These are phyloP conservation scores for Dascillus cervinus DNA, from an alignment of 2,888 invertebrate species.

Conservation along the genomic window DNA sequence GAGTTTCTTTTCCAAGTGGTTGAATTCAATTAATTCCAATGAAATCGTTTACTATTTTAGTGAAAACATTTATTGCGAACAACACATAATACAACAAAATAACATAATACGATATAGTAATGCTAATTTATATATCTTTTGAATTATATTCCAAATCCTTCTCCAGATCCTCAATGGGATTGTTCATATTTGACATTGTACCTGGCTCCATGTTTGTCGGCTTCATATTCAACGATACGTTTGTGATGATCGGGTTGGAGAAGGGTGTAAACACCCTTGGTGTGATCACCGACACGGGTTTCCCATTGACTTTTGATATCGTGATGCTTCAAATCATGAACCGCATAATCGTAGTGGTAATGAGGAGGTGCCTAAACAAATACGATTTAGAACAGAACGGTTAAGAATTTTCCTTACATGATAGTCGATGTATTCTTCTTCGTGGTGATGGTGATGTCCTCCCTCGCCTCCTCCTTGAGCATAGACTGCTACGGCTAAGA, in stretches of 20 bases:
- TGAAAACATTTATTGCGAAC: neutral
- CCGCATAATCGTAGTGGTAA: constrained; percentile 35
- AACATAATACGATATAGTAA: too few relatives aligned
- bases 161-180: constrained; percentile 6
- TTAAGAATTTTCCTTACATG: constrained; percentile 22
- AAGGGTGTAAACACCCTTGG: constrained; percentile 33
- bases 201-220: constrained; percentile 35
- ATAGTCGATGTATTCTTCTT: constrained; percentile 35
- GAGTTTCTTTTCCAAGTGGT: too few relatives aligned
- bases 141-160: constrained; percentile 2
- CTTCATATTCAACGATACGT: constrained; percentile 35
- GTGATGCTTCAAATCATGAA: constrained; percentile 34
- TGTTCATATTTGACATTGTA: constrained; percentile 33
- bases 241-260: constrained; percentile 36
- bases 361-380: constrained; percentile 30
- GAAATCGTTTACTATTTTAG: too few relatives aligned
- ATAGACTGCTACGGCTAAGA: constrained; percentile 16
- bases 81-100: constrained; percentile 1
- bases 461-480: constrained; percentile 13
- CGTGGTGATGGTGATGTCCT: constrained; percentile 25
- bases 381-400: neutral
- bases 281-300: constrained; percentile 31
- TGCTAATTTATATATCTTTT: too few relatives aligned
- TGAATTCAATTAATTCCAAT: too few relatives aligned
- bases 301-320: constrained; percentile 37